These are phyloP conservation scores for Julus scanicus DNA, from an alignment of 2,888 invertebrate genomes.

Conservation along the genomic window DNA sequence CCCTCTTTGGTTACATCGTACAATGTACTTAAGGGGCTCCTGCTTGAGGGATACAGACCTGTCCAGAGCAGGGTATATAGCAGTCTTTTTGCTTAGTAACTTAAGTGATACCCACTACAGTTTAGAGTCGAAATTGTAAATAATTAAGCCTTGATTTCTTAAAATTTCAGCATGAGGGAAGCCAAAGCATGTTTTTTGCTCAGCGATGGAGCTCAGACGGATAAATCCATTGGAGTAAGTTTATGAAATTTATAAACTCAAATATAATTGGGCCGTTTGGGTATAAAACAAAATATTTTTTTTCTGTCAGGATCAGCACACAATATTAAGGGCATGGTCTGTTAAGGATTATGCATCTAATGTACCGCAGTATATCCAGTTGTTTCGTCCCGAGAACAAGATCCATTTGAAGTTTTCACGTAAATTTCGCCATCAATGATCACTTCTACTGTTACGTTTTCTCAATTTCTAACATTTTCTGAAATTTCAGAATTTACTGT, in stretches of 20 bases:
- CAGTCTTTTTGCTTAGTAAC: not conserved
- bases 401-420: slow-evolving; percentile 96
- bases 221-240: slow-evolving; percentile 91
- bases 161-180: slow-evolving; percentile 82
- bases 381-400: slow-evolving; percentile 98
- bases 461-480: not conserved
- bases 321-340: slow-evolving; percentile 90
- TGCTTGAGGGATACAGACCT: slow-evolving; percentile 68
- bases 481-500: slow-evolving; percentile 83
- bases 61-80: slow-evolving; percentile 79
- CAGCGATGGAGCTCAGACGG: slow-evolving; percentile 93
- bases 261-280: not conserved
- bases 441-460: too few relatives aligned
- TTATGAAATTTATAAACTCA: not conserved
- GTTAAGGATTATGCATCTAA: slow-evolving; percentile 97
- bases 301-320: slow-evolving; percentile 75
- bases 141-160: too few relatives aligned
- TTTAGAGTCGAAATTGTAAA: not conserved
- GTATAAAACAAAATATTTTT: not conserved
- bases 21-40: slow-evolving; percentile 68
- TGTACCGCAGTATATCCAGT: slow-evolving; percentile 97
- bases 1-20: slow-evolving; percentile 69
- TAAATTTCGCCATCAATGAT: slow-evolving; percentile 59
- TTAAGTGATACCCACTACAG: not conserved
- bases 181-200: slow-evolving; percentile 97